Evolutionary conservation across 1,140 invertebrate genomes (phyloP), one percentile per base, ranked within the genome.

Genomic region (Drosophila cardini): DNA sequence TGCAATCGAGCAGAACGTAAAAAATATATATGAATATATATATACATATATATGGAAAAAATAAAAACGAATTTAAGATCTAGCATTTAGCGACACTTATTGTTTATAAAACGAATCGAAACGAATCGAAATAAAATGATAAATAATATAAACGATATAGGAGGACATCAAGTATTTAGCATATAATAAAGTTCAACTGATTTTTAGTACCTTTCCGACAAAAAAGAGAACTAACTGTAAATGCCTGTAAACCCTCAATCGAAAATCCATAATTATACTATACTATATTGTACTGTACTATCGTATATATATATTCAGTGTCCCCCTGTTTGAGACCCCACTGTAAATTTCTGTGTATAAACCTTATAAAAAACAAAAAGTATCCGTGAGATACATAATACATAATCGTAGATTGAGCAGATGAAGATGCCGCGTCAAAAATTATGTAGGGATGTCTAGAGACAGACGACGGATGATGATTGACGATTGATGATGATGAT

Each of bases 271-370:
- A 30, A 74, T 75, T 45, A 72, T 68, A 72, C 80, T 87, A 65
- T 83, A 82, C 65, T 42, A 26, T 36, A 50, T 11, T 71, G 43
- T 57, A 72, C 46, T 26, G 65, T 38, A 36, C 58, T 62, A 50
- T 62, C 45, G 26, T 62, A 50, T 55, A 46, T 72, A 52, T 60
- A 46, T 72, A 52, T 60, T 53, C 45, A 60, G 11, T 67, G 38
- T 53, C 63, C 63, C 64, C 76, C 50, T 50, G 18, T 67, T 68
- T 67, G 38, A 72, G 26, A 18, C 42, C 77, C 63, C 81, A 64
- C 84, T 87, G 83, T 87, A 89, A 83, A 89, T 89, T 87, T 87
- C 69, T 89, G 84, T 87, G 83, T 87, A 87, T 89, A 87, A 83
- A 80, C 68, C 70, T 80, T 26, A 4, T 4, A 53, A 55, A 58